Evolutionary conservation across 2,113 vertebrate species (phyloP), one percentile per base, ranked within the genome.

Genomic region (Malaclemys terrapin): DNA sequence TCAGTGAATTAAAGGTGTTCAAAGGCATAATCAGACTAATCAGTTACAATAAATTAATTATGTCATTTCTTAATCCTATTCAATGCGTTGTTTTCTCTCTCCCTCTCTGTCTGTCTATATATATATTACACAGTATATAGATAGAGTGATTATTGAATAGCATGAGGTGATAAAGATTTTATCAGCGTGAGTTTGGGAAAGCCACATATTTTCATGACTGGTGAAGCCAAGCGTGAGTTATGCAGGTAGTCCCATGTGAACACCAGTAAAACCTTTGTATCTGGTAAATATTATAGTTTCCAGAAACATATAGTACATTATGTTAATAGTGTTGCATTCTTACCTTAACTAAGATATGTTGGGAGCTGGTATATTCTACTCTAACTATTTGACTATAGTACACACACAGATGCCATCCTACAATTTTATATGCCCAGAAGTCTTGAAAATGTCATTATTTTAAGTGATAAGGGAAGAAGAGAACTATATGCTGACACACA

Each of bases 1-100:
- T 84, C 87, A 94, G 91, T 92, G 90, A 96, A 95, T 96, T 90
- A 91, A 96, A 97, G 93, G 93, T 93, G 93, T 94, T 96, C 84
- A 45, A 54, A 92, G 90, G 83, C 75, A 85, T 76, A 91, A 95
- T 82, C 91, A 96, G 91, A 91, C 79, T 93, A 50, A 96, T 95
- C 96, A 95, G 1, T 4, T 62, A 54, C 69, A 93, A 87, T 80
- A 65, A 93, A 95, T 89, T 53, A 80, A 84, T 92, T 85, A 84
- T 50, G 62, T 24, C 47, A 92, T 52, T 42, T 91, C 84, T 85
- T 93, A 93, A 93, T 93, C 89, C 59, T 83, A 95, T 62, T 47
- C 54, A 47, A 19, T 19, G 35, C 54, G 79, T 92, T 81, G 25
- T 84, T 80, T 92, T 80, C 54, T 54, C 79, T 19, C 12, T 59